Evolutionary conservation across 1,140 invertebrate genomes (phyloP).

Genomic region (Phthorimaea operculella): DNA sequence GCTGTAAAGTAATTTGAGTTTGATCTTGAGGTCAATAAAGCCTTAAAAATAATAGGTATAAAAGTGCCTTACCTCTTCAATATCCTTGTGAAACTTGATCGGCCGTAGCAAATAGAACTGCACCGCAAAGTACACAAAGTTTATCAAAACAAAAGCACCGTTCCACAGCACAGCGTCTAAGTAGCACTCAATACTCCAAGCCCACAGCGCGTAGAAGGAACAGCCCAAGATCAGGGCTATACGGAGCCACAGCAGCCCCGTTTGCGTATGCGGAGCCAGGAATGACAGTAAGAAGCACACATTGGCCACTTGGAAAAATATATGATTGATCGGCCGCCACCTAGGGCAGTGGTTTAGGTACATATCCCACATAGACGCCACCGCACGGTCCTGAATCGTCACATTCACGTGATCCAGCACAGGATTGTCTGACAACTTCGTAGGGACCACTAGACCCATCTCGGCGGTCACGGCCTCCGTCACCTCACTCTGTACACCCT

Average conservation of each 20-base stretch:
- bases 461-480: constrained; percentile 25
- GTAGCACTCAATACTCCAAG: constrained; percentile 85
- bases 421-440: constrained; percentile 26
- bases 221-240: constrained; percentile 80
- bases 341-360: constrained; percentile 69
- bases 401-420: constrained; percentile 48
- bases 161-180: constrained; percentile 90
- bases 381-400: constrained; percentile 46
- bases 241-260: constrained; percentile 82
- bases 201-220: constrained; percentile 83
- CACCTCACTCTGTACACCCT: constrained; percentile 11
- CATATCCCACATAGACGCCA: constrained; percentile 53
- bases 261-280: constrained; percentile 81
- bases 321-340: constrained; percentile 74
- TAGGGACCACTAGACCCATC: constrained; percentile 49
- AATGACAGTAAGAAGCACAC: constrained; percentile 84
- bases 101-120: constrained; percentile 85
- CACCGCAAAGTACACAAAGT: constrained; percentile 83
- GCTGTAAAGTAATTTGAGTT: too few species aligned
- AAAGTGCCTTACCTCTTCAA: constrained; percentile 76
- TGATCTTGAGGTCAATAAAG: too few species aligned
- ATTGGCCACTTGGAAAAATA: constrained; percentile 87
- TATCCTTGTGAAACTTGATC: constrained; percentile 84
- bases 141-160: constrained; percentile 82
- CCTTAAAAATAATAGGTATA: background rate